Conservation (phyloP, 2,888 invertebrate genomes). For the Nysson spinosus region DNA sequence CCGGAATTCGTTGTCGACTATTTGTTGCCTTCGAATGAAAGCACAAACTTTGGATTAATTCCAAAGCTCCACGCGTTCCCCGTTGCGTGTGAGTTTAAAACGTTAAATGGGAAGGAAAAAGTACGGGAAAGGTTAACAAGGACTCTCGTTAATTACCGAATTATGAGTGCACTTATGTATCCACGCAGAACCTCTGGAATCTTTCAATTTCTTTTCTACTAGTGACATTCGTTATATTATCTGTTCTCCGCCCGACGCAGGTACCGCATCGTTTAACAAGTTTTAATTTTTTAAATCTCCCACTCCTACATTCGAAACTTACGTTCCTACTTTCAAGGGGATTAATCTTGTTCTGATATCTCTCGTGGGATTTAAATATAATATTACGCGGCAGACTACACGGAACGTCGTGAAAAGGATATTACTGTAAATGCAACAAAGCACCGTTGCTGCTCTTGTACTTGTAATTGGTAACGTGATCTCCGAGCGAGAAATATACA, state of each 20-base stretch:
- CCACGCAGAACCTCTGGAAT: not conserved
- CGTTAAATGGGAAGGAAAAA: not conserved
- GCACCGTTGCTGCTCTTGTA: no score
- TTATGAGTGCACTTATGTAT: not conserved
- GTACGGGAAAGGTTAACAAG: not conserved
- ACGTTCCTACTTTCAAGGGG: not conserved
- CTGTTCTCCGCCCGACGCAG: not conserved
- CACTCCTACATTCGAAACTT: not conserved
- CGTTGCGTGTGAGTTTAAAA: not conserved
- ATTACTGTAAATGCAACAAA: no score
- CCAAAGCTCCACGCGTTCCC: no score
- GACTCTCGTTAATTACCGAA: slow-evolving; percentile 3
- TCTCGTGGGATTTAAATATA: no score
- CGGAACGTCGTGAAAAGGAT: no score
- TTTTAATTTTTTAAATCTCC: slow-evolving; percentile 33
- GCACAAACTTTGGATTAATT: no score
- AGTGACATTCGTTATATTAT: slow-evolving; percentile 1
- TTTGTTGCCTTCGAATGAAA: not conserved
- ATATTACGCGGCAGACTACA: not conserved
- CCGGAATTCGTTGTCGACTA: not conserved
- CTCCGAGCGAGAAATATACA: not conserved
- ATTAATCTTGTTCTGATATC: not conserved
- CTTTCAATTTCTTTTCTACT: slow-evolving; percentile 17
- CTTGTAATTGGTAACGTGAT: no score
- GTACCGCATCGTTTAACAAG: slow-evolving; percentile 31